These are phyloP conservation scores for Anguilla marmorata DNA, from an alignment of 2,797 vertebrate genomes.

Conservation along the genomic window DNA sequence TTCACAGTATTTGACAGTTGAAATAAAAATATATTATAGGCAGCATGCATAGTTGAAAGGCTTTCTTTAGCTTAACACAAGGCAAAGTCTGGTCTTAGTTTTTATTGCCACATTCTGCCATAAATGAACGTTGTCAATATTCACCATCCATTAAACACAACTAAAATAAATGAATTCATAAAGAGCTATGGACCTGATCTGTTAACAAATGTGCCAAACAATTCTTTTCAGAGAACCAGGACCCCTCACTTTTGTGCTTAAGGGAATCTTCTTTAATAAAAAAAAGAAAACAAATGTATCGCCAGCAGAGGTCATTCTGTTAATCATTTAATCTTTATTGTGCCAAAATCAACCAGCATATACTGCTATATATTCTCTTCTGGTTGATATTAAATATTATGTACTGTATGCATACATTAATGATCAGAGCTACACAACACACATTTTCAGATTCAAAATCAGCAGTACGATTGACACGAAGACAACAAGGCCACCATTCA, in stretches of 20 bases:
- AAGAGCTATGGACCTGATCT: neutral
- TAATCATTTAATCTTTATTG: constrained; percentile 74
- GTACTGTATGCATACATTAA: constrained; percentile 48
- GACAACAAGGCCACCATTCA: constrained; percentile 1
- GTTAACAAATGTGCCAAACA: neutral
- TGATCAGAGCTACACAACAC: constrained; percentile 25
- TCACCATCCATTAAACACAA: neutral
- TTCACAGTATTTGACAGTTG: neutral
- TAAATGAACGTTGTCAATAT: neutral
- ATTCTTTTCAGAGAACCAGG: neutral
- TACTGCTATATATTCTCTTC: constrained; percentile 52
- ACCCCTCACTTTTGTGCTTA: neutral
- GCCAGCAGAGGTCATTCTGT: constrained; percentile 55
- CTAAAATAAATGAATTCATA: neutral
- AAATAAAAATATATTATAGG: neutral
- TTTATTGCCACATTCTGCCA: neutral
- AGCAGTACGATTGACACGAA: constrained; percentile 19
- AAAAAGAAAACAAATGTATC: constrained; percentile 38
- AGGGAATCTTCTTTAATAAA: neutral
- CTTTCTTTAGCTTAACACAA: neutral
- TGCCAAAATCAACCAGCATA: constrained; percentile 61
- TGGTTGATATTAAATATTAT: constrained; percentile 47
- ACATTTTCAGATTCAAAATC: constrained; percentile 31
- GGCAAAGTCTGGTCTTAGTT: neutral
- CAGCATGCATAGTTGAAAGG: neutral